Evolutionary conservation across 2,113 vertebrate species (phyloP).

Genomic region (Pristiophorus japonicus): DNA sequence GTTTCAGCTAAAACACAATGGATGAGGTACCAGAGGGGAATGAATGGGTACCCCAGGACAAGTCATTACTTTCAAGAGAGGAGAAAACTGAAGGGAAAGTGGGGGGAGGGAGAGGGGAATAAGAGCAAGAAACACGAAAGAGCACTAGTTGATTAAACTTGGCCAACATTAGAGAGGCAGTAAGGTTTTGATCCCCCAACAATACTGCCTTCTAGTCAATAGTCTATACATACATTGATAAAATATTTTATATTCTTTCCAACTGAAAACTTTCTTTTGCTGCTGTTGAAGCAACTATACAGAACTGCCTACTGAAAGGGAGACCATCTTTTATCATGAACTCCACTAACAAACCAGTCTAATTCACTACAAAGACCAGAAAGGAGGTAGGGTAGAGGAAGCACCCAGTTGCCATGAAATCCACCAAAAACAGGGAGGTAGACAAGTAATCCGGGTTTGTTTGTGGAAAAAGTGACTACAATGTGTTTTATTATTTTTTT

Average conservation of each 20-base stretch:
- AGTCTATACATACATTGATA: not conserved
- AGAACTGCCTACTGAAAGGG: not conserved
- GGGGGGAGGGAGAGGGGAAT: not conserved
- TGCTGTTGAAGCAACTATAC: not conserved
- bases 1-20: too few species aligned
- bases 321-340: not conserved
- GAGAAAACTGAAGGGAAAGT: not conserved
- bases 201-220: not conserved
- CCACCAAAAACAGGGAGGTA: conserved; percentile 15
- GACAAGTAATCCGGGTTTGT: not conserved
- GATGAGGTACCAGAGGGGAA: not conserved
- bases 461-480: conserved; percentile 20
- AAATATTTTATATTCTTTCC: not conserved
- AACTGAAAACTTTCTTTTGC: not conserved
- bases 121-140: not conserved
- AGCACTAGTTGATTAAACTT: not conserved
- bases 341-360: not conserved
- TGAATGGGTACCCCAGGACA: not conserved
- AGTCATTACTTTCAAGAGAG: not conserved
- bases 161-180: not conserved
- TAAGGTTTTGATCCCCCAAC: not conserved
- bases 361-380: not conserved
- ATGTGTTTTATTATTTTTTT: conserved; percentile 12
- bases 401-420: not conserved
- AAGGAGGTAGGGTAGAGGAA: not conserved